Base-by-base conservation (phyloP, 2,888 invertebrate genomes). In the Ennomos erosarius region DNA sequence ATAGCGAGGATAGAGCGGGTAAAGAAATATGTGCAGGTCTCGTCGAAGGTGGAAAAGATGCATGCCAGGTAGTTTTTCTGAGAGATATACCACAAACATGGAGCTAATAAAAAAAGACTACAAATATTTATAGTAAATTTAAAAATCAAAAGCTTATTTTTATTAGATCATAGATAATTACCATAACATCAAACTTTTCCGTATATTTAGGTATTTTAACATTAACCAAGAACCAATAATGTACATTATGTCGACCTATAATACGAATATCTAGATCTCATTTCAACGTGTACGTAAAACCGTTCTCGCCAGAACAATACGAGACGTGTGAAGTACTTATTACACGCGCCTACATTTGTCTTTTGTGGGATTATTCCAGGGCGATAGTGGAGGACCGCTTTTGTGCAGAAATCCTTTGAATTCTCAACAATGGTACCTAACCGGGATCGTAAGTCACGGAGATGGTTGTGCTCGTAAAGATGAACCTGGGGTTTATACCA, bases 401-500 rank as follows among this genome's bases (percentile, higher is more conserved):
- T 93, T 97, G 82, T 97, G 97, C 85, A 94, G 94, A 78, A 95
- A 95, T 83, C 94, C 95, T 40, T 88, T 92, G 57, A 93, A 94
- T 74, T 82, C 92, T 0, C 93, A 94, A 63, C 95, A 95, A 75
- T 97, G 96, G 96, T 97, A 96, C 78, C 90, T 97, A 61, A 97
- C 95, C 6, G 98, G 97, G 0, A 94, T 98, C 50, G 96, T 98
- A 0, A 97, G 97, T 75, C 97, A 97, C 76, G 98, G 98, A 26
- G 95, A 96, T 72, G 98, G 98, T 3, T 98, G 98, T 82, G 98
- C 94, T 13, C 93, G 96, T 66, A 94, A 95, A 51, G 93, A 94
- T 61, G 96, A 97, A 79, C 96, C 97, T 12, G 97, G 97, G 1
- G 97, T 95, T 46, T 98, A 98, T 74, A 97, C 97, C 0, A 93